Percentiles rank a stretch among this genome's conserved stretches.
phyloP scores from a whole-genome alignment of 2,113 vertebrate genomes.

The Myrmophylax atrothorax region DNA sequence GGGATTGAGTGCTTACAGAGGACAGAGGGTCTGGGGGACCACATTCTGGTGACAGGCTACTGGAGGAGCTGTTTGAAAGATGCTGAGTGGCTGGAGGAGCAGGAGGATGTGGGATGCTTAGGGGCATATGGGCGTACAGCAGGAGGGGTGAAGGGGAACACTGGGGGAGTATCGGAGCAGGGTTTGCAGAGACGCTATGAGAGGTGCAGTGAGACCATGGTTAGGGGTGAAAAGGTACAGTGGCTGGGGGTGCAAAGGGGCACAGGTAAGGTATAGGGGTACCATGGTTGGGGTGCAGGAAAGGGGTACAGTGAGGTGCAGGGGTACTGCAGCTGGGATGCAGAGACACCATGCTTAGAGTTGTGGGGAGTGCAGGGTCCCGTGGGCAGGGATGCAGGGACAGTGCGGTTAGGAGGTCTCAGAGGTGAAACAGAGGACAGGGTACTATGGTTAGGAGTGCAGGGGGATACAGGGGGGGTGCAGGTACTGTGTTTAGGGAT shows the following conservation, averaged over 20 bases:
- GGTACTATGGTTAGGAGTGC: too few species aligned
- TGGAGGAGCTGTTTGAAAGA: background rate
- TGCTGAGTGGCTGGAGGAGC: background rate
- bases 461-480: background rate
- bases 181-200: background rate
- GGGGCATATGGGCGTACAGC: background rate
- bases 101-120: background rate
- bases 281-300: background rate
- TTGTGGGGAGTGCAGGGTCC: background rate
- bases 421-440: background rate
- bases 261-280: background rate
- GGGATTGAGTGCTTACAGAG: background rate
- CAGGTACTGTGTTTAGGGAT: background rate
- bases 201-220: background rate
- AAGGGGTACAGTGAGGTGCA: background rate
- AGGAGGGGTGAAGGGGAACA: background rate
- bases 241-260: background rate
- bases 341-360: background rate
- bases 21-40: background rate
- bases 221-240: background rate
- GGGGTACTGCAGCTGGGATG: background rate
- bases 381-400: background rate
- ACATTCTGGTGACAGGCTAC: background rate
- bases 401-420: background rate
- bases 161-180: too few species aligned